These are phyloP conservation scores for Arvicanthis niloticus DNA, from an alignment of 2,113 vertebrate species.

Conservation along the genomic window DNA sequence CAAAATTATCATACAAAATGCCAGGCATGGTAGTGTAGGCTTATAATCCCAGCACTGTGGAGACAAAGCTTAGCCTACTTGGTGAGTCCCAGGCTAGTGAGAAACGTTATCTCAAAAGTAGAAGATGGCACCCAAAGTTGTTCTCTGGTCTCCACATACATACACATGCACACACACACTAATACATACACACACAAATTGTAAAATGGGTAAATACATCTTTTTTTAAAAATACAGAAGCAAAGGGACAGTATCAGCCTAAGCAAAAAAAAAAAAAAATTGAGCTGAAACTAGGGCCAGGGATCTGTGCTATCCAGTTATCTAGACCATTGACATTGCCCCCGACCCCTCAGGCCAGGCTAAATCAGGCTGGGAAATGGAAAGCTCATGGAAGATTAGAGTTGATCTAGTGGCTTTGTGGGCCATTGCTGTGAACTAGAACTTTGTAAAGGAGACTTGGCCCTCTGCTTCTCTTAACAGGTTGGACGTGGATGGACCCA, in stretches of 20 bases:
- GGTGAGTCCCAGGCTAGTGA: not conserved
- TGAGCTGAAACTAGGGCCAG: not conserved
- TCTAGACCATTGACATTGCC: not conserved
- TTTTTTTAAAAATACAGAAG: not conserved
- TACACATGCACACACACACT: not conserved
- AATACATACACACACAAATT: not conserved
- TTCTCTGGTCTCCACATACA: not conserved
- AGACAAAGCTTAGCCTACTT: not conserved
- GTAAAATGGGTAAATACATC: not conserved
- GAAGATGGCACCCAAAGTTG: not conserved
- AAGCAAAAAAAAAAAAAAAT: not conserved
- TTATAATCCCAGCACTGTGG: not conserved
- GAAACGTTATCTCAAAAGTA: not conserved
- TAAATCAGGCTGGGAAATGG: not conserved
- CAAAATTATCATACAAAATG: not conserved
- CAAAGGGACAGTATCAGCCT: not conserved
- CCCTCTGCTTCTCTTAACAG: slow-evolving; percentile 19
- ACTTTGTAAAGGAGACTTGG: not conserved
- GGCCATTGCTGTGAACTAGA: not conserved
- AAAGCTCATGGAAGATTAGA: no score
- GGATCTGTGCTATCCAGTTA: accelerated
- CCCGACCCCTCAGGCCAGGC: not conserved
- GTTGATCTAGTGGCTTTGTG: not conserved
- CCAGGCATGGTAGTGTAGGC: not conserved
- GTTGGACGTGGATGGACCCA: slow-evolving; percentile 79